Evolutionary conservation across 1,140 invertebrate genomes (phyloP).

Genomic region (Sarcophaga bullata): DNA sequence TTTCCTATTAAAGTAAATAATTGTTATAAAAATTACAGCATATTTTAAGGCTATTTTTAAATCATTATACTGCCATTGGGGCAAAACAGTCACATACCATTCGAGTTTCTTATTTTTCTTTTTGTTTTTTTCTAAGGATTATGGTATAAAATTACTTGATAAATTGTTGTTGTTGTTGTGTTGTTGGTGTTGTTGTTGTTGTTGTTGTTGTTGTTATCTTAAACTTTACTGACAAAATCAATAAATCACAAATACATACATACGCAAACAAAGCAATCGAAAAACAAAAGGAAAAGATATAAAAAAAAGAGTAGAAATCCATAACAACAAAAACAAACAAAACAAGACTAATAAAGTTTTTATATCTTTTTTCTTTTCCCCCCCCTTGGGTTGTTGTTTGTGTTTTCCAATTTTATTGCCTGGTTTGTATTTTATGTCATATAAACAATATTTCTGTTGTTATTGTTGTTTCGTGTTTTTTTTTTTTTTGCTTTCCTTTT

Average conservation of each 20-base stretch:
- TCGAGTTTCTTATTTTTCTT: too few species aligned
- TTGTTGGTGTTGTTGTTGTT: neutral
- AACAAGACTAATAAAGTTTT: slow-evolving; percentile 21
- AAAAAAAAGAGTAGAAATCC: neutral
- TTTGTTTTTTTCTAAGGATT: too few species aligned
- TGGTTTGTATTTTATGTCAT: slow-evolving; percentile 23
- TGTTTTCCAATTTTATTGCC: neutral
- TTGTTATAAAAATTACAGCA: neutral
- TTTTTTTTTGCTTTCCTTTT: too few species aligned
- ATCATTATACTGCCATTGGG: neutral
- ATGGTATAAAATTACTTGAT: too few species aligned
- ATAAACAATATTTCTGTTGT: neutral
- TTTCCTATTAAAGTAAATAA: too few species aligned
- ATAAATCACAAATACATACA: slow-evolving; percentile 1
- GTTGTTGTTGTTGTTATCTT: neutral
- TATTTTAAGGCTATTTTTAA: neutral
- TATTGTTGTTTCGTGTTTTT: slow-evolving; percentile 13
- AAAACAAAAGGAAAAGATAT: neutral
- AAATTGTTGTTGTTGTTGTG: too few species aligned
- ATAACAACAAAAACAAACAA: neutral
- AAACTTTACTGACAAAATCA: neutral
- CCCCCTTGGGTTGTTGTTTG: too few species aligned
- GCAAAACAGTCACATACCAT: too few species aligned
- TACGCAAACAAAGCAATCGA: neutral
- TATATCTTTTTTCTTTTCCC: neutral